A percentile compares a stretch with the other conserved stretches of the same genome.
These are phyloP conservation scores for Philypnodon macrostomus DNA, from an alignment of 2,797 vertebrate genomes.

Conservation along the genomic window DNA sequence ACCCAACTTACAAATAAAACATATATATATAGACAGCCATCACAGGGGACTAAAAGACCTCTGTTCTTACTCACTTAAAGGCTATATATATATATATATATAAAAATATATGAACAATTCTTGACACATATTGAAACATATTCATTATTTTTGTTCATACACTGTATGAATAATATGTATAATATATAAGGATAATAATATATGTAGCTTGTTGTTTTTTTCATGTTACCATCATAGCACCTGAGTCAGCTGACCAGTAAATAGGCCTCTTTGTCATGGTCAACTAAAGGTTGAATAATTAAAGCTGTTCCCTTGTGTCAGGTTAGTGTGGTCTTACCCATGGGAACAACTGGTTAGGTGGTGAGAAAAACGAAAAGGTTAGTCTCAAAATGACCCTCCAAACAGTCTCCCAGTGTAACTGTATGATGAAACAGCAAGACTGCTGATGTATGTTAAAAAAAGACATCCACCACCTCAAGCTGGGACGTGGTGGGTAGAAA, in stretches of 20 bases:
- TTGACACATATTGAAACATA: too few relatives aligned
- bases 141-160: too few relatives aligned
- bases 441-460: slow-evolving; percentile 35
- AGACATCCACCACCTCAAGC: slow-evolving; percentile 50
- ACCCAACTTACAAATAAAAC: neutral
- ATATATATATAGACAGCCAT: neutral
- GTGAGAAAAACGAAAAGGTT: slow-evolving; percentile 1
- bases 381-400: neutral
- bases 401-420: neutral
- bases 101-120: too few relatives aligned
- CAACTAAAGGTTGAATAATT: slow-evolving; percentile 63
- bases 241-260: slow-evolving; percentile 46
- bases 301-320: slow-evolving; percentile 50
- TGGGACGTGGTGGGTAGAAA: slow-evolving; percentile 43
- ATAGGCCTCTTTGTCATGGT: slow-evolving; percentile 61
- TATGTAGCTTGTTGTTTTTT: too few relatives aligned
- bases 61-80: too few relatives aligned
- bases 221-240: slow-evolving; percentile 17
- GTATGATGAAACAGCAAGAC: neutral
- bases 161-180: too few relatives aligned
- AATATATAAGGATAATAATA: too few relatives aligned
- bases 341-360: slow-evolving; percentile 31
- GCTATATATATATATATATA: too few relatives aligned
- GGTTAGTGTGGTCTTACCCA: slow-evolving; percentile 59
- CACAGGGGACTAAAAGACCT: too few relatives aligned